Conservation (phyloP, 1,140 invertebrate species). For the Mercenaria mercenaria region DNA sequence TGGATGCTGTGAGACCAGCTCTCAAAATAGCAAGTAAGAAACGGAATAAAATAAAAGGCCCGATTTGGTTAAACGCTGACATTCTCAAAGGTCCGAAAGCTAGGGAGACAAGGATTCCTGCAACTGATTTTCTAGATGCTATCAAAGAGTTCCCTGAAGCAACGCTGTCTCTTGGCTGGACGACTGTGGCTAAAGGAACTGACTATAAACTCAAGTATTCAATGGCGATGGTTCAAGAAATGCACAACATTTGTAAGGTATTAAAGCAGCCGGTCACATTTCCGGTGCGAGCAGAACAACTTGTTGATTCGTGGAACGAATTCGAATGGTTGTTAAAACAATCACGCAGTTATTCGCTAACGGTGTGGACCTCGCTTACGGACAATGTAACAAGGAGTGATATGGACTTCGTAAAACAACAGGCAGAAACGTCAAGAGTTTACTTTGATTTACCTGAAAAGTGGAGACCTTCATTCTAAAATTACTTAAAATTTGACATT, state of each 20-base stretch:
- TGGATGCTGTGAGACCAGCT: constrained; percentile 91
- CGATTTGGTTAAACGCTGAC: constrained; percentile 95
- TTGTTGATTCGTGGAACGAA: constrained; percentile 65
- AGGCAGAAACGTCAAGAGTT: constrained; percentile 63
- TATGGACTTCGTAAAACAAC: constrained; percentile 68
- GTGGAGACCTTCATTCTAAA: constrained; percentile 59
- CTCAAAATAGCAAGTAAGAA: constrained; percentile 86
- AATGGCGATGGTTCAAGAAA: constrained; percentile 89
- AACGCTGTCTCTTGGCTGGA: constrained; percentile 95
- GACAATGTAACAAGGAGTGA: constrained; percentile 68
- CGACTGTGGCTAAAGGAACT: constrained; percentile 88
- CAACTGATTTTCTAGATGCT: constrained; percentile 89
- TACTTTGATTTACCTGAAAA: constrained; percentile 72
- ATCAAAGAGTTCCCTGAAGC: constrained; percentile 88
- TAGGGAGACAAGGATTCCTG: constrained; percentile 89
- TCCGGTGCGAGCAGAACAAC: constrained; percentile 71
- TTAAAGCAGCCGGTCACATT: constrained; percentile 73
- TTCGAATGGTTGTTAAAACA: constrained; percentile 73
- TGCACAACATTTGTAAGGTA: constrained; percentile 87
- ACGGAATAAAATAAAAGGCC: constrained; percentile 88
- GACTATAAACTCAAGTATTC: constrained; percentile 88
- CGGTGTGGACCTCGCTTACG: constrained; percentile 61
- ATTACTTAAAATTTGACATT: too few species aligned
- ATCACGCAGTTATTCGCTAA: constrained; percentile 72
- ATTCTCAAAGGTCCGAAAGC: constrained; percentile 92